Evolutionary conservation across 2,888 invertebrate species (phyloP).

Genomic region (Cheilosia variabilis): DNA sequence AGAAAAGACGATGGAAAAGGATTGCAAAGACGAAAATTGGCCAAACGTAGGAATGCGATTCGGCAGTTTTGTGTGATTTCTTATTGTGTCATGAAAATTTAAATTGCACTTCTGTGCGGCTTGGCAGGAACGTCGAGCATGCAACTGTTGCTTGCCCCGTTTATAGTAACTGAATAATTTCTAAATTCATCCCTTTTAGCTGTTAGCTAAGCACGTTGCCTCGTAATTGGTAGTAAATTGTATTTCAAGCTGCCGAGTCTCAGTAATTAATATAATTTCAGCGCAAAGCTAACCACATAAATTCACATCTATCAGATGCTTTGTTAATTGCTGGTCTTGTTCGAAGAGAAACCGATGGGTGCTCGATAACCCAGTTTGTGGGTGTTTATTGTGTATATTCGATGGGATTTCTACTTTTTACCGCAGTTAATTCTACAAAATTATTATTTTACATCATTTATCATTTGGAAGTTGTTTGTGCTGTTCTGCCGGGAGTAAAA

Average conservation of each 20-base stretch:
- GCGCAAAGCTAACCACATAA: conserved; percentile 25
- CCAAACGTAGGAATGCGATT: conserved; percentile 26
- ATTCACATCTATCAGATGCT: conserved; percentile 40
- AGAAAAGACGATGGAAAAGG: not conserved
- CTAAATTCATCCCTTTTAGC: conserved; percentile 6
- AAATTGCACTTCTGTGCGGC: conserved; percentile 19
- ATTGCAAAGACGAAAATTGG: conserved; percentile 44
- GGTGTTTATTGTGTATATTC: conserved; percentile 42
- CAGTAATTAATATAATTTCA: conserved; percentile 58
- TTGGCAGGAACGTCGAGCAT: conserved; percentile 9
- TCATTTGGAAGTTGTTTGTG: conserved; percentile 35
- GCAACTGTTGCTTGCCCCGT: conserved; percentile 43
- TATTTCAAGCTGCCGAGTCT: conserved; percentile 20
- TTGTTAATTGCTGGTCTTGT: conserved; percentile 41
- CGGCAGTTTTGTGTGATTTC: conserved; percentile 24
- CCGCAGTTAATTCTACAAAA: conserved; percentile 45
- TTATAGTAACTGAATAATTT: conserved; percentile 13
- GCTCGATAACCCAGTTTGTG: conserved; percentile 9
- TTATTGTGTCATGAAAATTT: conserved; percentile 58
- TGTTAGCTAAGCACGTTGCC: not conserved
- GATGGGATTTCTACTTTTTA: conserved; percentile 21
- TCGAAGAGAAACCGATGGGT: conserved; percentile 10
- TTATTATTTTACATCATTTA: conserved; percentile 54
- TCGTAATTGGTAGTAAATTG: conserved; percentile 51
- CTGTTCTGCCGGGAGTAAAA: conserved; percentile 17